Percentiles rank a stretch among this genome's conserved stretches.
phyloP scores from a whole-genome alignment of 1,140 invertebrate species.

The Andricus grossulariae region DNA sequence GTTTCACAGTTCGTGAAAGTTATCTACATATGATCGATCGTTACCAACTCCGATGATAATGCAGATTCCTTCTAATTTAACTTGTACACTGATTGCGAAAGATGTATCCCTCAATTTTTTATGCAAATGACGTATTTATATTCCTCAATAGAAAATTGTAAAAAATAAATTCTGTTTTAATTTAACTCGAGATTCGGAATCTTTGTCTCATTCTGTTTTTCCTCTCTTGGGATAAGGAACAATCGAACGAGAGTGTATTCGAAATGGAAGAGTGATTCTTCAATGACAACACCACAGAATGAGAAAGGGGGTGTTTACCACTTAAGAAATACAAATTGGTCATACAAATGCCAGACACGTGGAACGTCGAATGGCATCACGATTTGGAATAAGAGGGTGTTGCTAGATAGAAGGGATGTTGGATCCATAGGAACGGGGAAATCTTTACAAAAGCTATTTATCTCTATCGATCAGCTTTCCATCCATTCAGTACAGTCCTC shows the following conservation, averaged over 20 bases:
- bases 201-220: neutral
- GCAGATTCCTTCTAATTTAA: too few relatives aligned
- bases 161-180: neutral
- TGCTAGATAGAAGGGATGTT: conserved; percentile 39
- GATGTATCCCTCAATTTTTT: too few relatives aligned
- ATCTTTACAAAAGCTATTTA: neutral
- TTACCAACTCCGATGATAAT: too few relatives aligned
- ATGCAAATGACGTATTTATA: too few relatives aligned
- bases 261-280: conserved; percentile 20
- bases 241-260: conserved; percentile 17
- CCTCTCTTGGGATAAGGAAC: conserved; percentile 1
- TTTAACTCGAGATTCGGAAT: neutral
- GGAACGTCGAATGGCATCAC: conserved; percentile 35
- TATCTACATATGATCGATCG: too few relatives aligned
- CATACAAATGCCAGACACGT: conserved; percentile 40
- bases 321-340: conserved; percentile 45
- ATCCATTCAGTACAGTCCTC: too few relatives aligned
- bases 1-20: too few relatives aligned
- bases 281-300: conserved; percentile 27
- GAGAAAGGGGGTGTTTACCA: conserved; percentile 33
- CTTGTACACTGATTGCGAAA: too few relatives aligned
- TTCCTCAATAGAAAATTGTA: neutral
- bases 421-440: conserved; percentile 39
- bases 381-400: conserved; percentile 40
- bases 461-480: too few relatives aligned